These are phyloP conservation scores for Desmophyllum pertusum DNA, from an alignment of 92 coral and sea anemone genomes.

Conservation along the genomic window DNA sequence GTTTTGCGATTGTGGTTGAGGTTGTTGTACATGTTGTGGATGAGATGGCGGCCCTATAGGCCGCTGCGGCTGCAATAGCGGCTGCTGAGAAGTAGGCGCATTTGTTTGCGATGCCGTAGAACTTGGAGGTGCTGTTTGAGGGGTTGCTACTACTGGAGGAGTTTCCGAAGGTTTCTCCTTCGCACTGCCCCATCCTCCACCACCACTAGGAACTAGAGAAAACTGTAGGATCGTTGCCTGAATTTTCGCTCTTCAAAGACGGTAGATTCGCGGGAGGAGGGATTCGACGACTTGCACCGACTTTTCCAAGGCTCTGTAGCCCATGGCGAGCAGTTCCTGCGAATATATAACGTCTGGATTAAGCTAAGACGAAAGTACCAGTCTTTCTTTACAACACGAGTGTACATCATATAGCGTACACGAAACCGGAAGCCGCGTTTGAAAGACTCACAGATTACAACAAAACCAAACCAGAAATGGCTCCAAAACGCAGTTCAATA, in stretches of 20 bases:
- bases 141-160: slow-evolving; percentile 49
- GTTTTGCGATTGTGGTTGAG: slow-evolving; percentile 84
- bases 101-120: slow-evolving; percentile 76
- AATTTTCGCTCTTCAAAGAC: slow-evolving; percentile 99
- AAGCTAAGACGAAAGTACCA: background rate
- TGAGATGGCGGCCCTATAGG: slow-evolving; percentile 89
- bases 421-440: slow-evolving; percentile 39
- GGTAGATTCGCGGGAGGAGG: slow-evolving; percentile 99
- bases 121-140: slow-evolving; percentile 66
- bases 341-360: slow-evolving; percentile 6
- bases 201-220: slow-evolving; percentile 99
- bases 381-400: slow-evolving; percentile 36
- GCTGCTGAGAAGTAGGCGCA: slow-evolving; percentile 90
- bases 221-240: slow-evolving; percentile 99
- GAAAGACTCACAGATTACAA: slow-evolving; percentile 32
- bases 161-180: slow-evolving; percentile 82
- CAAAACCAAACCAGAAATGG: slow-evolving; percentile 5
- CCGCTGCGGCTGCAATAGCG: slow-evolving; percentile 95
- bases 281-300: slow-evolving; percentile 97
- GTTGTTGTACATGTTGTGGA: slow-evolving; percentile 72
- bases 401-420: slow-evolving; percentile 36
- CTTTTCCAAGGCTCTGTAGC: slow-evolving; percentile 99
- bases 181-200: slow-evolving; percentile 99
- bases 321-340: slow-evolving; percentile 98
- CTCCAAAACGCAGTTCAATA: background rate